phyloP scores from a whole-genome alignment of 2,888 invertebrate species.

The Cacoxenus indagator region DNA sequence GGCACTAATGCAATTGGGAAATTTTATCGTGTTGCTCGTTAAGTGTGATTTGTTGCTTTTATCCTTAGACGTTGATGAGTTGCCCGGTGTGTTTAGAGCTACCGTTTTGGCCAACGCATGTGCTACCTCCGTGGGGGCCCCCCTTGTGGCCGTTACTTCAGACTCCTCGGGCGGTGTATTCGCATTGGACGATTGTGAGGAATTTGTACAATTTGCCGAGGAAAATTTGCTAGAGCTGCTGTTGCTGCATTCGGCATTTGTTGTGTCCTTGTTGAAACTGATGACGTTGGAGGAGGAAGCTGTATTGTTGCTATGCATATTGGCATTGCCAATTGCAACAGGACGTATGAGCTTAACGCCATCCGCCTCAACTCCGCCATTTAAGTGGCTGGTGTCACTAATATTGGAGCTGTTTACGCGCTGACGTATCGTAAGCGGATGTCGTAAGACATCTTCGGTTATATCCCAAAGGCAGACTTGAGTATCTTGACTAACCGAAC shows the following conservation, averaged over 20 bases:
- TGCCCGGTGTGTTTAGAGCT: no score
- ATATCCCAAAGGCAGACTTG: slow-evolving; percentile 98
- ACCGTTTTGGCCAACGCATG: slow-evolving; percentile 31
- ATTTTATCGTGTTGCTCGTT: slow-evolving; percentile 61
- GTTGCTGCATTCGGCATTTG: slow-evolving; percentile 63
- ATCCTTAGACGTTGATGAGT: slow-evolving; percentile 34
- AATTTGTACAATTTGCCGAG: slow-evolving; percentile 71
- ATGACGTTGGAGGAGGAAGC: slow-evolving; percentile 46
- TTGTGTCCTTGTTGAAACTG: slow-evolving; percentile 57
- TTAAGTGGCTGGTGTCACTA: slow-evolving; percentile 62
- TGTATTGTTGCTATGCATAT: slow-evolving; percentile 26
- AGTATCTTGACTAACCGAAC: slow-evolving; percentile 98
- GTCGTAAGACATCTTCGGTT: slow-evolving; percentile 92
- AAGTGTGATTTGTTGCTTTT: slow-evolving; percentile 51
- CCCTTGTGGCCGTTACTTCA: slow-evolving; percentile 31
- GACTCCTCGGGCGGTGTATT: slow-evolving; percentile 63
- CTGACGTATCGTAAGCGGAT: slow-evolving; percentile 73
- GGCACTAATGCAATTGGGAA: slow-evolving; percentile 68
- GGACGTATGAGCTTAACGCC: slow-evolving; percentile 69
- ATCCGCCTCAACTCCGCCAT: slow-evolving; percentile 65
- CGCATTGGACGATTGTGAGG: slow-evolving; percentile 68
- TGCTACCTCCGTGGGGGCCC: slow-evolving; percentile 26
- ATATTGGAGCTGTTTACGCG: slow-evolving; percentile 64
- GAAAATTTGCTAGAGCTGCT: slow-evolving; percentile 70
- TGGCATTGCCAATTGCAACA: slow-evolving; percentile 61